Evolutionary conservation across 1,140 invertebrate species (phyloP), one percentile per base, ranked within the genome.

Genomic region (Calephelis nemesis): DNA sequence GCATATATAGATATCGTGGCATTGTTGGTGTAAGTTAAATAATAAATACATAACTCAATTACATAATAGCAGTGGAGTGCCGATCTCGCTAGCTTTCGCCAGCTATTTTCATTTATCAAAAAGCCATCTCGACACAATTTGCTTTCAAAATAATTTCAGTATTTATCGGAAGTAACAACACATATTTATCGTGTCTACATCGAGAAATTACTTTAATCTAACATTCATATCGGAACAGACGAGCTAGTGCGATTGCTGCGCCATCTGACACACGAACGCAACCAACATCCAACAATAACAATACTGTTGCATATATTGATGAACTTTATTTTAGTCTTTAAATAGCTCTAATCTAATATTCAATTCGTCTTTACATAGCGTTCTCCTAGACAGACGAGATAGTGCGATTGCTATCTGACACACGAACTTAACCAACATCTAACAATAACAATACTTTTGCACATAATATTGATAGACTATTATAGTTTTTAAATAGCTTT

Each of bases 151-250:
- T 79, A 73, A 76, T 79, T 74, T 69, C 70, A 73, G 76, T 78
- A 70, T 81, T 77, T 81, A 75, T 77, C 74, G 76, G 74, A 79
- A 73, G 77, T 74, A 74, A 65, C 47, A 48, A 64, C 67, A 66
- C 63, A 68, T 52, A 62, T 70, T 72, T 75, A 77, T 77, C 75
- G 74, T 49, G 68, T 64, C 73, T 54, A 54, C 50, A 72, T 73
- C 72, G 70, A 67, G 64, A 74, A 80, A 80, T 80, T 68, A 75
- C 71, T 74, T 70, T 66, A 66, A 73, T 63, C 70, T 76, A 76
- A 70, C 71, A 76, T 74, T 74, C 65, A 71, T 74, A 74, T 74
- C 50, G 70, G 68, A 74, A 70, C 65, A 77, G 62, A 64, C 63
- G 63, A 64, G 45, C 68, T 50, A 65, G 50, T 67, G 69, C 65